phyloP scores from a whole-genome alignment of 2,113 vertebrate species.

The Pedionomus torquatus region DNA sequence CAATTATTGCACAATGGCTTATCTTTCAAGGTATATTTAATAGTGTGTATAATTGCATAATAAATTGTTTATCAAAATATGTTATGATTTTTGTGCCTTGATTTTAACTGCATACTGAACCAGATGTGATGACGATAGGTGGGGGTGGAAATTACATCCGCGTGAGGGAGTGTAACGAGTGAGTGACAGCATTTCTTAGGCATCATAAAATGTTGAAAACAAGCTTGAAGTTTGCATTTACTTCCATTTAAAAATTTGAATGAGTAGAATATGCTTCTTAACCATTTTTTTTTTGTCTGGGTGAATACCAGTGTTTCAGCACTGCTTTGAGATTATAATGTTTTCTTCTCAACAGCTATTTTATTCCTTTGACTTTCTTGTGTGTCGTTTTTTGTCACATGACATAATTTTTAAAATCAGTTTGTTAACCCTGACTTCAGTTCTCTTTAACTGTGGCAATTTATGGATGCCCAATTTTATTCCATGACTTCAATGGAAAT shows the following conservation, averaged over 20 bases:
- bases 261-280: conserved; percentile 4
- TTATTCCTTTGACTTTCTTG: not conserved
- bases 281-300: not conserved
- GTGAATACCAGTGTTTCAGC: not conserved
- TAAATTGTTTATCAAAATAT: not conserved
- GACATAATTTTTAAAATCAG: not conserved
- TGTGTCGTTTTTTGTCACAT: not conserved
- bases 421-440: not conserved
- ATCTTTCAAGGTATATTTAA: not conserved
- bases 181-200: conserved; percentile 43
- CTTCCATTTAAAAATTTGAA: conserved; percentile 26
- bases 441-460: not conserved
- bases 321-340: not conserved
- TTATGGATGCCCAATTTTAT: not conserved
- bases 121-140: conserved; percentile 63
- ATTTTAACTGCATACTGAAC: not conserved
- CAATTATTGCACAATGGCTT: not conserved
- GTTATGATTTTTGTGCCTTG: not conserved
- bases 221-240: conserved; percentile 17
- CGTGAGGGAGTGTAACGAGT: conserved; percentile 58
- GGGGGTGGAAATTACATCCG: conserved; percentile 64
- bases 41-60: not conserved
- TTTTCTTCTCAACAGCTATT: not conserved
- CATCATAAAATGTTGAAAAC: conserved; percentile 19
- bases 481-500: not conserved